These are phyloP conservation scores for Clarias batrachus DNA, from an alignment of 2,113 vertebrate genomes.

Conservation along the genomic window DNA sequence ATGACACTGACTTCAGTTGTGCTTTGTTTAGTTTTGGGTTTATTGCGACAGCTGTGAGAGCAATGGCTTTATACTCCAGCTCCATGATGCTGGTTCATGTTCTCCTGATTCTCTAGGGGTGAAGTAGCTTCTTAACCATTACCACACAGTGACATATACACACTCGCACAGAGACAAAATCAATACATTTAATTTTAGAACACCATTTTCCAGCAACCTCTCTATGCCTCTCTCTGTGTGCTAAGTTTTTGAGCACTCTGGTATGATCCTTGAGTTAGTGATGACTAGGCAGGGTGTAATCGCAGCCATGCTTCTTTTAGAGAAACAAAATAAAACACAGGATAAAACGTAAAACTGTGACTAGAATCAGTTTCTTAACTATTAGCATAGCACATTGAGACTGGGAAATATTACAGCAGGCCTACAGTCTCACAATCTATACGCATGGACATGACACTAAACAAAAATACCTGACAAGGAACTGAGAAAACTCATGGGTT, in stretches of 20 bases:
- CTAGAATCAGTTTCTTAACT: too few species aligned
- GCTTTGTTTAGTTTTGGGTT: slow-evolving; percentile 30
- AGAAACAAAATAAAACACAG: too few species aligned
- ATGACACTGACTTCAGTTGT: slow-evolving; percentile 24
- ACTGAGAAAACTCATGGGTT: too few species aligned
- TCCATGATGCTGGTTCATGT: slow-evolving; percentile 13
- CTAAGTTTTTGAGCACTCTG: not conserved
- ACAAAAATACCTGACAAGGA: too few species aligned
- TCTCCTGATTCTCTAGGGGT: slow-evolving; percentile 27
- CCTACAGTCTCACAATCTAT: too few species aligned
- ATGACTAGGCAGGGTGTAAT: too few species aligned
- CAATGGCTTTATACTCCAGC: slow-evolving; percentile 12
- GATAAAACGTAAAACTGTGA: too few species aligned
- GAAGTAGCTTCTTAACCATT: not conserved
- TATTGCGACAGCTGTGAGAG: slow-evolving; percentile 44
- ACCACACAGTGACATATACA: not conserved
- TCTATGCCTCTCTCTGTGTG: not conserved
- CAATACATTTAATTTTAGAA: slow-evolving; percentile 47
- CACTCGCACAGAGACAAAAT: slow-evolving; percentile 26
- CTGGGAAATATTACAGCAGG: too few species aligned
- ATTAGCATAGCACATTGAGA: too few species aligned
- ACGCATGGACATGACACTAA: too few species aligned
- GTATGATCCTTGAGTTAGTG: not conserved
- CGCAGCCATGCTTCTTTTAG: too few species aligned
- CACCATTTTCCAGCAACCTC: not conserved